Base-by-base conservation (phyloP, 2,797 vertebrate genomes). In the Gorsachius magnificus region DNA sequence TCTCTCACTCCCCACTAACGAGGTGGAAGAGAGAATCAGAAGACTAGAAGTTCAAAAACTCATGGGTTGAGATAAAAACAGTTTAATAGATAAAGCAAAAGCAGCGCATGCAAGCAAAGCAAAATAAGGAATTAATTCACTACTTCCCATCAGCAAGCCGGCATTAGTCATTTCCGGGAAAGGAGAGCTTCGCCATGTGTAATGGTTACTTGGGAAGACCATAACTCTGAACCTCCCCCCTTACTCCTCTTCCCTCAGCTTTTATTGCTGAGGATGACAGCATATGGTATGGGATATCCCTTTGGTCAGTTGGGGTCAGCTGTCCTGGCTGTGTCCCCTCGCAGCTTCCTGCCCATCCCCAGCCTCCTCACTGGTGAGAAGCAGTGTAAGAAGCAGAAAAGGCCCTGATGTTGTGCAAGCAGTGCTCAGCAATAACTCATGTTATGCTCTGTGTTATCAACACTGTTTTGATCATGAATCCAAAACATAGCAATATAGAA, bases 151-250 rank as follows among this genome's bases (percentile, higher is more conserved):
- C 20, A 68, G 21, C 33, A 91, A 82, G 48, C 4, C 43, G 19
- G 9, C 0, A 1, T 70, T 31, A 16, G 22, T 25, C 0, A 36
- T 64, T 79, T 71, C 48, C 26, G 54, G 33, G 48, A 82, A 82
- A 45, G 38, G 8, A n/a, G 6, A 31, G 19, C 10, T 88, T 26
- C 25, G 13, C 45, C 58, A 31, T 4, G 2, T 10, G 4, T 25
- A 63, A 36, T 2, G 4, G 8, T 48, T 84, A 26, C 14, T 61
- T 65, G 13, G n/a, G 25, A 79, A 91, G 18, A n/a, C 13, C 17
- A 11, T 61, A 53, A 77, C 13, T 72, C 35, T 0, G 1, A 81
- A 15, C 9, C 15, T 70, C 5, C 5, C 3, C 1, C 3, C 16
- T 78, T 31, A 18, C 26, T 56, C 19, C 19, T 33, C 31, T 69